Evolutionary conservation across 2,888 invertebrate species (phyloP).

Genomic region (Hedya salicella): DNA sequence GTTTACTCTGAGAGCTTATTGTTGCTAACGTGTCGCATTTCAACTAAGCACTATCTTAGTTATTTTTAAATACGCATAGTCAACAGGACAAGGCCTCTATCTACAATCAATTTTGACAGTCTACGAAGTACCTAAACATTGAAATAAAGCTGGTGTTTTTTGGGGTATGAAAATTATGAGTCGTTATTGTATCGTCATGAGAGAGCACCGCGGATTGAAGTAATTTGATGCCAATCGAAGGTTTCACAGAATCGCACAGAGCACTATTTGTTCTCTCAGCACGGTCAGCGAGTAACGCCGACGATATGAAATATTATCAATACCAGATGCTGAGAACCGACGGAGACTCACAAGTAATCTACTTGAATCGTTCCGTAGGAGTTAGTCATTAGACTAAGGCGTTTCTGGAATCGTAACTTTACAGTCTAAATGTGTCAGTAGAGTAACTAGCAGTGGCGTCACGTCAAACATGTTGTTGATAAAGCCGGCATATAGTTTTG

Average conservation of each 20-base stretch:
- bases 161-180: background rate
- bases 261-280: slow-evolving; percentile 69
- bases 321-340: slow-evolving; percentile 68
- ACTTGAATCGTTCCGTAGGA: background rate
- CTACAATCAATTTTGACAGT: too few relatives aligned
- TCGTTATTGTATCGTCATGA: background rate
- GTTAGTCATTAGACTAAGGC: background rate
- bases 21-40: too few relatives aligned
- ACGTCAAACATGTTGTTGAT: too few relatives aligned
- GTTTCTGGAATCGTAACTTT: too few relatives aligned
- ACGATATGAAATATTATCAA: slow-evolving; percentile 79
- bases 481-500: too few relatives aligned
- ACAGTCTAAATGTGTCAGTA: too few relatives aligned
- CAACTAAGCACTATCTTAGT: too few relatives aligned
- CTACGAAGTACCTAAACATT: too few relatives aligned
- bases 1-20: too few relatives aligned
- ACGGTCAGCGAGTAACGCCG: slow-evolving; percentile 64
- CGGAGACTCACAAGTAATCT: slow-evolving; percentile 33
- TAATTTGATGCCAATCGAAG: slow-evolving; percentile 67
- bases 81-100: too few relatives aligned
- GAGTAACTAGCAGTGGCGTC: too few relatives aligned
- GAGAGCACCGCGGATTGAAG: slow-evolving; percentile 53
- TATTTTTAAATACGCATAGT: too few relatives aligned
- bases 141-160: background rate
- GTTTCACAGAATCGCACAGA: slow-evolving; percentile 80